Evolutionary conservation across 2,113 vertebrate species (phyloP).

Genomic region (Pitta sordida): DNA sequence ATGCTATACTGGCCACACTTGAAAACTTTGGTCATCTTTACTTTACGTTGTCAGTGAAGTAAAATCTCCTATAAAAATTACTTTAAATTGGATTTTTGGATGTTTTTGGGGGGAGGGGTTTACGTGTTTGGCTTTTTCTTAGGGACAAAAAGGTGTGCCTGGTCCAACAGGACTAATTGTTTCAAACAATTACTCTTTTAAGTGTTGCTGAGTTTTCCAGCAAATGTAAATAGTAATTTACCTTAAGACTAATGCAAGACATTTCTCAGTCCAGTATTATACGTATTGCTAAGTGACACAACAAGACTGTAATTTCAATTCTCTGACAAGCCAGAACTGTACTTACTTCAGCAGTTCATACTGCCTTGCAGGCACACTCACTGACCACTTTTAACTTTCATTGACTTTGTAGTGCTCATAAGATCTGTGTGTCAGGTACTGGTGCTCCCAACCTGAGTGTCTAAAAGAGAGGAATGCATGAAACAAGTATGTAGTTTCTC

Average conservation of each 20-base stretch:
- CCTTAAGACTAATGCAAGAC: neutral
- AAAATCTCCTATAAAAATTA: neutral
- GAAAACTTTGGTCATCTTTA: neutral
- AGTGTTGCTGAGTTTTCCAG: neutral
- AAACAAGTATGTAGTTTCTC: neutral
- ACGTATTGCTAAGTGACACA: neutral
- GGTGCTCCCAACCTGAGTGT: neutral
- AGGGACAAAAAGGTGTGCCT: neutral
- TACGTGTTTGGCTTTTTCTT: neutral
- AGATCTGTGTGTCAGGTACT: neutral
- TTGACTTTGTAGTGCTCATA: neutral
- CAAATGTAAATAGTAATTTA: neutral
- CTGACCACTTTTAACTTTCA: neutral
- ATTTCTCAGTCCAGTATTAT: neutral
- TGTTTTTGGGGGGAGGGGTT: accelerated
- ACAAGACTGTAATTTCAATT: neutral
- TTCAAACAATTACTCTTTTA: neutral
- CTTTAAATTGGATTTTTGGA: neutral
- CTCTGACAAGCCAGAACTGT: neutral
- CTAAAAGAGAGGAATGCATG: neutral
- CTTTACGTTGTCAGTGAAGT: neutral
- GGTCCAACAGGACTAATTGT: neutral
- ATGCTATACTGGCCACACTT: neutral
- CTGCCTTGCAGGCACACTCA: neutral
- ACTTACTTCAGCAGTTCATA: neutral